A percentile compares a stretch with the other conserved stretches of the same genome.
These are phyloP conservation scores for Nyctereutes procyonoides DNA, from an alignment of 2,113 vertebrate genomes.

Conservation along the genomic window DNA sequence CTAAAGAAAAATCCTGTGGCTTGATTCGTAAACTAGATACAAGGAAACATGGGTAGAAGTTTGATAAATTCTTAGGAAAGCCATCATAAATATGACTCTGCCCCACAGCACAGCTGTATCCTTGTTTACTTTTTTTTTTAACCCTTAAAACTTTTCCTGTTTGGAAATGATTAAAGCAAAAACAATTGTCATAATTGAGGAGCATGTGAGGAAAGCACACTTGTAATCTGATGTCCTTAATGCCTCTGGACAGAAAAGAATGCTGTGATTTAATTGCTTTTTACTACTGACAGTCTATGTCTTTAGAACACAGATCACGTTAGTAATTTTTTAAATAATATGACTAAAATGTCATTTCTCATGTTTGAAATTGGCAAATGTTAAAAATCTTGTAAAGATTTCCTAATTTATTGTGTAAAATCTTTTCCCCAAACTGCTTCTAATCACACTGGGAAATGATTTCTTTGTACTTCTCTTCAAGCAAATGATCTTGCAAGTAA, in stretches of 20 bases:
- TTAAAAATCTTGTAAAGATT: background rate
- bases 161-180: background rate
- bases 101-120: background rate
- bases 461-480: constrained; percentile 36
- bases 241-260: background rate
- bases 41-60: background rate
- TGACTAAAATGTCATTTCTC: background rate
- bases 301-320: background rate
- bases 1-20: background rate
- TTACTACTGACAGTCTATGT: background rate
- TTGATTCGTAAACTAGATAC: background rate
- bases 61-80: background rate
- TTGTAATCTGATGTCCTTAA: background rate
- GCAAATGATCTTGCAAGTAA: constrained; percentile 47
- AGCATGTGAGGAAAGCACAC: background rate
- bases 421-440: background rate
- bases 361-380: background rate
- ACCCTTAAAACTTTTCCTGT: background rate
- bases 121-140: background rate
- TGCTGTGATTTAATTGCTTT: background rate
- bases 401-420: constrained; percentile 25
- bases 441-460: background rate
- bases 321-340: background rate
- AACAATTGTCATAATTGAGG: background rate
- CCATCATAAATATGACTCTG: background rate